Base-by-base conservation (phyloP, 2,113 vertebrate species). In the Quiscalus mexicanus region DNA sequence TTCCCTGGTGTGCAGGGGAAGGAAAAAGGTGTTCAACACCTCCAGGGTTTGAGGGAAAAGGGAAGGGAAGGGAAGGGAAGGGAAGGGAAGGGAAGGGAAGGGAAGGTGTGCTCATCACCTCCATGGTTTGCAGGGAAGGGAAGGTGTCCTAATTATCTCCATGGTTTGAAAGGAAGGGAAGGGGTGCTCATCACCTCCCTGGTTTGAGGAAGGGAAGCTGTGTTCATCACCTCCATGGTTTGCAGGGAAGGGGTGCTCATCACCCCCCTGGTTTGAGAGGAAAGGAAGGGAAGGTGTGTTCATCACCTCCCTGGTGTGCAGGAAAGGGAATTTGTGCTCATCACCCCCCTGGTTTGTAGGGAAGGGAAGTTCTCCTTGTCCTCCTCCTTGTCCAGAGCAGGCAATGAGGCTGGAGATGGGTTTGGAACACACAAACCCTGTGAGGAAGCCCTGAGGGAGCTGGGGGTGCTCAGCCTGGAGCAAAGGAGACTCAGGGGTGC, bases 351-450 rank as follows among this genome's bases (percentile, higher is more conserved):
- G 45, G 45, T 45, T 10, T 45, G 45, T 20, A 45, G 15, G 47
- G 7, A 16, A 37, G n/a, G 27, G 15, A 47, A 5, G 45, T 22
- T 45, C 45, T 63, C 27, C 17, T 31, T 11, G 8, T 52, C 45
- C 19, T 70, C 35, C 8, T 71, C 69, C 69, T 71, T 37, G 2
- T 55, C 30, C 50, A 55, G 37, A 71, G 22, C 5, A 20, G 15
- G 6, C 20, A 25, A 0, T 4, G 1, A 42, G 22, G 69, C 22
- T 44, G 50, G 16, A 27, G 17, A 18, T n/a, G 70, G 12, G 7
- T 20, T 55, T n/a, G 50, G 69, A 42, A 11, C 39, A 3, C 44
- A 45, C 19, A 45, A 45, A 21, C 10, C 70, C 30, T 42, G 8
- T 21, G 52, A 44, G 70, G 52, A 44, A 5, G 3, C 0, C 1